Conservation (phyloP, 2,113 vertebrate species). For the Lophius piscatorius region DNA sequence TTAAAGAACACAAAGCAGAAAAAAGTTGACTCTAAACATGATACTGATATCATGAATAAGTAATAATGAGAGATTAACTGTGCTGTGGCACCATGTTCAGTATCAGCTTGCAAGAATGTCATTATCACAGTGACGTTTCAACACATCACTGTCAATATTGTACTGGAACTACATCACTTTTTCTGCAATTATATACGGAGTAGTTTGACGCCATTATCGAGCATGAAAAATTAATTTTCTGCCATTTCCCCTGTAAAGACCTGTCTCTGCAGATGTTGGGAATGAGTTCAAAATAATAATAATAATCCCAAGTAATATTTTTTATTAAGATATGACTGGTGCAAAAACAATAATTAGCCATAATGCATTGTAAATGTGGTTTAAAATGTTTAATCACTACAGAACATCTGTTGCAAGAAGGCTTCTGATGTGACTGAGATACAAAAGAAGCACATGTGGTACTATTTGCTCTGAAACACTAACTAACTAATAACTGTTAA, state of each 20-base stretch:
- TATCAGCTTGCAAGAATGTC: slow-evolving; percentile 39
- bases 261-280: slow-evolving; percentile 43
- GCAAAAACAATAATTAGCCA: slow-evolving; percentile 74
- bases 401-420: slow-evolving; percentile 53
- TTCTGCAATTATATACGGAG: slow-evolving; percentile 54
- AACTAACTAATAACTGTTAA: no score
- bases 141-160: slow-evolving; percentile 48
- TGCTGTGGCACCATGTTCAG: slow-evolving; percentile 20
- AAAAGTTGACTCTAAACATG: background rate
- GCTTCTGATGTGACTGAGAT: slow-evolving; percentile 32
- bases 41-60: slow-evolving; percentile 13
- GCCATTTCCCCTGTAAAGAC: slow-evolving; percentile 70
- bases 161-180: slow-evolving; percentile 39
- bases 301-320: slow-evolving; percentile 35
- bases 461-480: slow-evolving; percentile 18
- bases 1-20: background rate
- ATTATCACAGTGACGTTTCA: slow-evolving; percentile 46
- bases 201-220: slow-evolving; percentile 63
- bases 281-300: slow-evolving; percentile 11
- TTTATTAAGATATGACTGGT: slow-evolving; percentile 78
- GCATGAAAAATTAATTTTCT: slow-evolving; percentile 64
- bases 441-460: slow-evolving; percentile 5
- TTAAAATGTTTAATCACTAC: slow-evolving; percentile 73
- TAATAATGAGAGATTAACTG: slow-evolving; percentile 13
- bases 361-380: slow-evolving; percentile 66